Evolutionary conservation across 2,113 vertebrate species (phyloP).

Genomic region (Myotis davidii): DNA sequence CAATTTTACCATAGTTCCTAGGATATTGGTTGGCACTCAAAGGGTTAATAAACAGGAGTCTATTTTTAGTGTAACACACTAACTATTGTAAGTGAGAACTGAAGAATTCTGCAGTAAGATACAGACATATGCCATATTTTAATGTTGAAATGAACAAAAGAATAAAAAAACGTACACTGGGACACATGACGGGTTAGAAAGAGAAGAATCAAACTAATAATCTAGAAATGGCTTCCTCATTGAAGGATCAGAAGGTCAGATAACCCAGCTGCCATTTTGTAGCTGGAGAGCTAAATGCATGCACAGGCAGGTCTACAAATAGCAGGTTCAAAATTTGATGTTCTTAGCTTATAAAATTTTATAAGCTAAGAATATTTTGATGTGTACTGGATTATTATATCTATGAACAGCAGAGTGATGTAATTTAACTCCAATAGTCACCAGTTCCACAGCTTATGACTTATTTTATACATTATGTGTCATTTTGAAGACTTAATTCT

Average conservation of each 20-base stretch:
- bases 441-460: not conserved
- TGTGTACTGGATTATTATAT: not conserved
- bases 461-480: not conserved
- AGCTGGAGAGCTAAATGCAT: not conserved
- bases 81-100: not conserved
- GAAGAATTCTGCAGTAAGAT: not conserved
- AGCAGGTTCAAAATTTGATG: not conserved
- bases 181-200: not conserved
- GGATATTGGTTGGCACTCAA: too few species aligned
- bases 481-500: not conserved
- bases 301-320: not conserved
- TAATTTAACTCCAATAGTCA: not conserved
- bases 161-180: not conserved
- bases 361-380: not conserved
- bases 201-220: not conserved
- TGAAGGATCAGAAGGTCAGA: not conserved
- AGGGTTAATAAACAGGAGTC: not conserved
- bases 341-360: not conserved
- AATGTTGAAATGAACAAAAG: not conserved
- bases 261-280: not conserved
- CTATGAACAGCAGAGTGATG: not conserved
- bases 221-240: not conserved
- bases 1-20: too few species aligned
- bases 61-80: not conserved
- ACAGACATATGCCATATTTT: not conserved